These are phyloP conservation scores for Poecilia picta DNA, from an alignment of 2,797 vertebrate species.

Conservation along the genomic window DNA sequence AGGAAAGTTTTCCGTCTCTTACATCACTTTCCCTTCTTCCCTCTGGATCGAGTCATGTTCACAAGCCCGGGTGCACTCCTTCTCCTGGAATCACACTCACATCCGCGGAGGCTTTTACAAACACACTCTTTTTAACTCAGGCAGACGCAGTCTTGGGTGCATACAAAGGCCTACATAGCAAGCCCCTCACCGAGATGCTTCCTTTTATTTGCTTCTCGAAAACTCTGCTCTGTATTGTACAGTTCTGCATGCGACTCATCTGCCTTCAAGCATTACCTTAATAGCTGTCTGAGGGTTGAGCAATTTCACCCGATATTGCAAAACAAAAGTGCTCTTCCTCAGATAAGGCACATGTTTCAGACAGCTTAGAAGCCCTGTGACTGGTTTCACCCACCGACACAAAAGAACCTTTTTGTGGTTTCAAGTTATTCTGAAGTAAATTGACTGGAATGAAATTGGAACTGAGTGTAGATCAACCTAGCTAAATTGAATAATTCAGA, in stretches of 20 bases:
- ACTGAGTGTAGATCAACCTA: conserved; percentile 49
- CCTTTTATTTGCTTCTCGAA: conserved; percentile 71
- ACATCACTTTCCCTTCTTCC: conserved; percentile 76
- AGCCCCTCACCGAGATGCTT: conserved; percentile 65
- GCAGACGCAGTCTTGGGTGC: conserved; percentile 38
- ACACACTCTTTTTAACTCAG: conserved; percentile 48
- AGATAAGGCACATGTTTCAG: conserved; percentile 58
- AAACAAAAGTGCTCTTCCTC: conserved; percentile 68
- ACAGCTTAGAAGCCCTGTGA: conserved; percentile 67
- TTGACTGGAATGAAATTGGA: conserved; percentile 61
- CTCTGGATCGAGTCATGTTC: conserved; percentile 60
- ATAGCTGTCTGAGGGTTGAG: conserved; percentile 74
- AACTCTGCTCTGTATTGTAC: conserved; percentile 54
- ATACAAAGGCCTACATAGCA: conserved; percentile 68
- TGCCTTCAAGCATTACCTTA: conserved; percentile 77
- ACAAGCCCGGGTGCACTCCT: conserved; percentile 53
- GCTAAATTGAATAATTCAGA: conserved; percentile 50
- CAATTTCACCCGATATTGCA: conserved; percentile 72
- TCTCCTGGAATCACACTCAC: conserved; percentile 61
- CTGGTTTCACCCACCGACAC: conserved; percentile 70
- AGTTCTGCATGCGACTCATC: conserved; percentile 63
- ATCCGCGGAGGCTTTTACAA: conserved; percentile 44
- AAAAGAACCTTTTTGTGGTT: conserved; percentile 67
- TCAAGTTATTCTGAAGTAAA: conserved; percentile 65
- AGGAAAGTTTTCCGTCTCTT: conserved; percentile 75